Percentiles rank a stretch among this genome's conserved stretches.
phyloP scores from a whole-genome alignment of 2,888 invertebrate genomes.

The Apodemia zela region DNA sequence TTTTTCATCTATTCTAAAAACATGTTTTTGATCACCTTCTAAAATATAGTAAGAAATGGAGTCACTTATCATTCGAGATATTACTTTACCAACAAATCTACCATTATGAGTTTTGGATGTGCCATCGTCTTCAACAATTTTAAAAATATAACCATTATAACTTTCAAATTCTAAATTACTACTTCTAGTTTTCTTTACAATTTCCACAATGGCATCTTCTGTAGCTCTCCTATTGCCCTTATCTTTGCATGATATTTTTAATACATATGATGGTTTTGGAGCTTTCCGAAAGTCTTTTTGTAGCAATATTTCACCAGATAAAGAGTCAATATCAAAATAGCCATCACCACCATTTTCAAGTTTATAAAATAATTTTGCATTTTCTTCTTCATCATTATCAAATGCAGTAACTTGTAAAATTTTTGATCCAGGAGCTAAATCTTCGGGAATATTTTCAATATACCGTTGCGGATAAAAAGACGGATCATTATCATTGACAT shows the following conservation, averaged over 20 bases:
- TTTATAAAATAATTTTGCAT: slow-evolving; percentile 89
- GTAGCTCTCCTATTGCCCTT: slow-evolving; percentile 86
- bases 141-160: slow-evolving; percentile 89
- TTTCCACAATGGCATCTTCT: slow-evolving; percentile 90
- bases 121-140: slow-evolving; percentile 90
- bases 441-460: slow-evolving; percentile 87
- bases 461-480: slow-evolving; percentile 95
- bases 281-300: slow-evolving; percentile 83
- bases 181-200: slow-evolving; percentile 86
- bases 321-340: slow-evolving; percentile 88
- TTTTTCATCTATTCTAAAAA: slow-evolving; percentile 89
- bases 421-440: slow-evolving; percentile 82
- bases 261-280: slow-evolving; percentile 84
- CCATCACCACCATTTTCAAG: slow-evolving; percentile 90
- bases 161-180: slow-evolving; percentile 88
- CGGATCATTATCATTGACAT: slow-evolving; percentile 96
- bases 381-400: slow-evolving; percentile 94
- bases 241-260: slow-evolving; percentile 90
- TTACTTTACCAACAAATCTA: slow-evolving; percentile 89
- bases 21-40: slow-evolving; percentile 87
- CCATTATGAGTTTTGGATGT: slow-evolving; percentile 80
- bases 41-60: slow-evolving; percentile 87
- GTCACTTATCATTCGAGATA: slow-evolving; percentile 82
- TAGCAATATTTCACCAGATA: slow-evolving; percentile 87
- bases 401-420: slow-evolving; percentile 88